Evolutionary conservation across 2,113 vertebrate genomes (phyloP).

Genomic region (Festucalex cinctus): DNA sequence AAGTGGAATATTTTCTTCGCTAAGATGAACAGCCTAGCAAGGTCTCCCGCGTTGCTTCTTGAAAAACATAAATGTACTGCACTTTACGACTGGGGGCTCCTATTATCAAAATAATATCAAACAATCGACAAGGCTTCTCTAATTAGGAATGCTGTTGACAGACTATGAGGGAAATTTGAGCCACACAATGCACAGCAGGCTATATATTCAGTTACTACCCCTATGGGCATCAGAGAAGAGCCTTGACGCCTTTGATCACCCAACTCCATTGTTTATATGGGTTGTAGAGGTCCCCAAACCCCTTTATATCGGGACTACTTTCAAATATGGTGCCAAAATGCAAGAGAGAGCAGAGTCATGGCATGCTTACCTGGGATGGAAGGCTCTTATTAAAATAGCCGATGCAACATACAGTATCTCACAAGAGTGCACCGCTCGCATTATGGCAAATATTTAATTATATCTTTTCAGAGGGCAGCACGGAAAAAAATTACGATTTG

Average conservation of each 20-base stretch:
- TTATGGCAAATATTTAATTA: too few species aligned
- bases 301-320: constrained; percentile 44
- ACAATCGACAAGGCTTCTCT: constrained; percentile 64
- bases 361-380: not conserved
- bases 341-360: constrained; percentile 19
- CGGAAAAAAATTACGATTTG: too few species aligned
- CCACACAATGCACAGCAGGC: constrained; percentile 70
- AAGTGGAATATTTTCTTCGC: constrained; percentile 3
- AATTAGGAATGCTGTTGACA: constrained; percentile 61
- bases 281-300: constrained; percentile 55
- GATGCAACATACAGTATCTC: not conserved
- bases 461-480: too few species aligned
- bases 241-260: constrained; percentile 64
- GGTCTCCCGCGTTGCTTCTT: constrained; percentile 25
- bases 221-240: constrained; percentile 62
- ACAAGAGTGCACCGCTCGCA: too few species aligned
- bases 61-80: constrained; percentile 56
- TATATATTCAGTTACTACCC: constrained; percentile 69
- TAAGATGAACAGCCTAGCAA: not conserved
- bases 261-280: constrained; percentile 63
- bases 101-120: constrained; percentile 65
- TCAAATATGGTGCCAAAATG: constrained; percentile 34
- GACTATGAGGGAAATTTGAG: constrained; percentile 49
- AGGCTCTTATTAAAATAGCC: constrained; percentile 6
- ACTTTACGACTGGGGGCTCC: constrained; percentile 54